Evolutionary conservation across 2,113 vertebrate species (phyloP).

Genomic region (Lontra canadensis): DNA sequence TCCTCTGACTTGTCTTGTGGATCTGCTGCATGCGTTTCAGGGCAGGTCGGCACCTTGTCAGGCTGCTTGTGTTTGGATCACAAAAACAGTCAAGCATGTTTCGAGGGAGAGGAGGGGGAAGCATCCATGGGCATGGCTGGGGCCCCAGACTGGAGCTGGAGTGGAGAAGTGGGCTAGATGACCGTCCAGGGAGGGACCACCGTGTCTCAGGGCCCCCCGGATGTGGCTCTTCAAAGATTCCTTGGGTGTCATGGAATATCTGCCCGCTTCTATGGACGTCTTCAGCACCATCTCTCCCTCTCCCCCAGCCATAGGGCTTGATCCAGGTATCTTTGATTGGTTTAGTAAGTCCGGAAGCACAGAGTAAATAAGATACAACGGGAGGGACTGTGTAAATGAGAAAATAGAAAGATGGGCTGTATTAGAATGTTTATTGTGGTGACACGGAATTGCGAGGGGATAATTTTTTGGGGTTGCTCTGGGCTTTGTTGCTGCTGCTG

Average conservation of each 20-base stretch:
- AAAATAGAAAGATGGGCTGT: background rate
- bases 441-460: background rate
- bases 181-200: conserved; percentile 34
- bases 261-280: background rate
- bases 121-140: background rate
- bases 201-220: conserved; percentile 26
- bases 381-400: background rate
- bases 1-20: background rate
- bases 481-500: background rate
- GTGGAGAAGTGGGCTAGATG: conserved; percentile 43
- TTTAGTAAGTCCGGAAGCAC: conserved; percentile 6
- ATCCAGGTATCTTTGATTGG: background rate
- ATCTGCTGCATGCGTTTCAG: background rate
- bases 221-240: conserved; percentile 56
- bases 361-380: background rate
- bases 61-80: conserved; percentile 32
- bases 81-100: background rate
- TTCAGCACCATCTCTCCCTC: background rate
- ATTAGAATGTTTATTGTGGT: conserved; percentile 5
- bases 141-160: background rate
- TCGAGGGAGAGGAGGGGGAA: background rate
- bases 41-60: background rate
- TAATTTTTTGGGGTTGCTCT: background rate
- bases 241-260: conserved; percentile 46
- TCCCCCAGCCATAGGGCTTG: background rate